Base-by-base conservation (phyloP, 2,888 invertebrate genomes). In the Rhagonycha fulva region DNA sequence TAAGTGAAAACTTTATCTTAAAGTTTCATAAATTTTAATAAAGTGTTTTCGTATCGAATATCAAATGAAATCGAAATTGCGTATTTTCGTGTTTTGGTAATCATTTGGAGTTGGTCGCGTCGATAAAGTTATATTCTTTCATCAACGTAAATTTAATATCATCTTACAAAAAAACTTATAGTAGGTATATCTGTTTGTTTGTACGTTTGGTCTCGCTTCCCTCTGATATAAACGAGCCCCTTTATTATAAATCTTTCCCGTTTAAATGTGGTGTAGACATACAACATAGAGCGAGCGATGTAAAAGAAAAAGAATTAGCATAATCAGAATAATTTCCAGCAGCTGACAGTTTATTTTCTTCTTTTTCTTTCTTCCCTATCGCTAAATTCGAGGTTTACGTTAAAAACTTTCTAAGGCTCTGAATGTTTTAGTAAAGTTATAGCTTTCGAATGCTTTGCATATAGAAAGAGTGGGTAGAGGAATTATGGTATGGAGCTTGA, bases 261-360 rank as follows among this genome's bases (percentile, higher is more conserved):
- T 82, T 83, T 83, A 82, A 84, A 85, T 84, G 84, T 84, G 84
- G 84, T 84, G 84, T 83, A 84, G 85, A 85, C 85, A 84, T 82
- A 83, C 82, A 83, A 83, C 85, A 84, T 83, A 82, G 81, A 84
- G 82, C 80, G 82, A 83, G 83, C 83, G 84, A 84, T 83, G 83
- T 83, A 83, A 83, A 84, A 89, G 88, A 89, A 89, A 89, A 89
- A 88, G 89, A 90, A 90, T 90, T 90, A 90, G 90, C 90, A 90
- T 90, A 90, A 90, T 90, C 90, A 90, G 89, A 90, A 90, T 90
- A 90, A 90, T 90, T 90, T 89, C 88, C 89, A 89, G 88, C 90
- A 90, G 90, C 90, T 90, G 90, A 90, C 90, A 90, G 89, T 89
- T 88, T 89, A 89, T 89, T 88, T 89, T 88, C 89, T 88, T 88